A percentile compares a stretch with the other conserved stretches of the same genome.
Evolutionary conservation across 2,113 vertebrate genomes (phyloP).

Genomic region (Ctenomys sociabilis): DNA sequence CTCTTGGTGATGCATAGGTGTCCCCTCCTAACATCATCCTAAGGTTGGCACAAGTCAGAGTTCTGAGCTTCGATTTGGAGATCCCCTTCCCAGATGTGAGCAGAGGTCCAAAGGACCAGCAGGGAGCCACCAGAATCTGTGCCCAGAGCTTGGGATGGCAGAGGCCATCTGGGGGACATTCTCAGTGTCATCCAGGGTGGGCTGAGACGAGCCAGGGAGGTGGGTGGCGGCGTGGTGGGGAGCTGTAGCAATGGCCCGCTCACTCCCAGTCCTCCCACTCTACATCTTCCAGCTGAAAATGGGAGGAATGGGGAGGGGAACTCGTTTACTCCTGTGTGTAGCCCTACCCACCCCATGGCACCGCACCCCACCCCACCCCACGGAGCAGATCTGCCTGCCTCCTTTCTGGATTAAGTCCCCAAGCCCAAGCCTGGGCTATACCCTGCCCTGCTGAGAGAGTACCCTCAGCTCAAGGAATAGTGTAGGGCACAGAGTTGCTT

Average conservation of each 20-base stretch:
- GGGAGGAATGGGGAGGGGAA: constrained; percentile 51
- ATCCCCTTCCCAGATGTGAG: constrained; percentile 53
- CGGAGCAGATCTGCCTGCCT: background rate
- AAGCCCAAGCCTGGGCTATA: background rate
- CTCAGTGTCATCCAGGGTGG: constrained; percentile 68
- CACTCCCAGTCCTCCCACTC: constrained; percentile 99
- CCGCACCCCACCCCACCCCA: background rate
- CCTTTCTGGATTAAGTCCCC: background rate
- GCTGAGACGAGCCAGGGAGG: constrained; percentile 67
- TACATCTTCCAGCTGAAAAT: constrained; percentile 93
- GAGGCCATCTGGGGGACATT: constrained; percentile 63
- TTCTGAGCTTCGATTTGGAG: constrained; percentile 60
- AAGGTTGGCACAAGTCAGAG: constrained; percentile 76
- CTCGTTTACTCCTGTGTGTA: constrained; percentile 28
- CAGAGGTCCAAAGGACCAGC: constrained; percentile 38
- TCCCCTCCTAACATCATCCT: constrained; percentile 54
- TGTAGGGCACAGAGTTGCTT: background rate
- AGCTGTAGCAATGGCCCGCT: constrained; percentile 72
- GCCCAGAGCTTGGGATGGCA: constrained; percentile 48
- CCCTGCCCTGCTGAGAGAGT: background rate
- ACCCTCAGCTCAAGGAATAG: background rate
- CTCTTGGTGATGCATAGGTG: constrained; percentile 63
- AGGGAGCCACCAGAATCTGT: constrained; percentile 53
- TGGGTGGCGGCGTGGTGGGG: constrained; percentile 74
- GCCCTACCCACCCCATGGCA: background rate